A percentile compares a stretch with the other conserved stretches of the same genome.
Evolutionary conservation across 1,140 invertebrate species (phyloP).

Genomic region (Venturia canescens): DNA sequence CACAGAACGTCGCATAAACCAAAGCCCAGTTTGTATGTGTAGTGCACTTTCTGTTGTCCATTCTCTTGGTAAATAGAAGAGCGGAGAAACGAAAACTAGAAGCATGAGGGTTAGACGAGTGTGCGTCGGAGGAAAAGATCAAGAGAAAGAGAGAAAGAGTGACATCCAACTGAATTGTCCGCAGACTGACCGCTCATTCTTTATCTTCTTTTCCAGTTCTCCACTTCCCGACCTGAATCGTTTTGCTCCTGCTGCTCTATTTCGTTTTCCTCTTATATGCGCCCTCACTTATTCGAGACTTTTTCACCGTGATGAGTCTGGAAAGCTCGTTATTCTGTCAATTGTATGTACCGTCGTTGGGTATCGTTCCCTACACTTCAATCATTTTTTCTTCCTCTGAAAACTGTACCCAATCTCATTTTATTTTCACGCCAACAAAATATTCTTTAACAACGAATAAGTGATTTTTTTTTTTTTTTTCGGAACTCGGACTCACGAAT

Average conservation of each 20-base stretch:
- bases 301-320: not conserved
- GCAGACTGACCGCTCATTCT: constrained; percentile 4
- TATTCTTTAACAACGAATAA: no score
- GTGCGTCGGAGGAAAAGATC: not conserved
- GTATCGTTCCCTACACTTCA: not conserved
- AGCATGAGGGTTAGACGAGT: constrained; percentile 3
- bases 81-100: not conserved
- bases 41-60: not conserved
- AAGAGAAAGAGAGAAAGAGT: not conserved
- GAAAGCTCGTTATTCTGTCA: not conserved
- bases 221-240: not conserved
- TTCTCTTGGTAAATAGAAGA: not conserved
- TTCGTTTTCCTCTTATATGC: not conserved
- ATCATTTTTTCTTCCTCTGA: no score
- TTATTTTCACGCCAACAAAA: no score
- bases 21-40: not conserved
- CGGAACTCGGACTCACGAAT: no score
- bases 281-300: not conserved
- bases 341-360: not conserved
- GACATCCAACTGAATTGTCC: not conserved
- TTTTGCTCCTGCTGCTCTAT: constrained; percentile 7
- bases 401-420: no score
- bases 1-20: not conserved
- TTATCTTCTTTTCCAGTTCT: not conserved
- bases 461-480: no score